These are phyloP conservation scores for Galaxea fascicularis DNA, from an alignment of 92 coral and sea anemone genomes.

Conservation along the genomic window DNA sequence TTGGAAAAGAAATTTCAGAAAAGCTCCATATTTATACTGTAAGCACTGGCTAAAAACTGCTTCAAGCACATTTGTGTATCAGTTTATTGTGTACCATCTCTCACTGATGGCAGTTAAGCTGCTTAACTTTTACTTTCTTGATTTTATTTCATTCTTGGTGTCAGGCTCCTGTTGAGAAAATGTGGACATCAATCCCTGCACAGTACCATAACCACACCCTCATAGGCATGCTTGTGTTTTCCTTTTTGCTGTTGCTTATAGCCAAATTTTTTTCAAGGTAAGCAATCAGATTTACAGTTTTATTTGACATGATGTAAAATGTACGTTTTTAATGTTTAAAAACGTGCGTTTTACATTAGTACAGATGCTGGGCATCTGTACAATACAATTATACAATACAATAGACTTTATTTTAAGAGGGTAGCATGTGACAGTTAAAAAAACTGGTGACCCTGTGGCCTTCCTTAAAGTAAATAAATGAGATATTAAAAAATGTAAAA, in stretches of 20 bases:
- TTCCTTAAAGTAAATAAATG: too few species aligned
- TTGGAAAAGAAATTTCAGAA: constrained; percentile 69
- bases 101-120: not conserved
- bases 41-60: constrained; percentile 10
- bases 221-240: constrained; percentile 87
- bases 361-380: too few species aligned
- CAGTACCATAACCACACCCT: constrained; percentile 86
- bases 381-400: too few species aligned
- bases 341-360: too few species aligned
- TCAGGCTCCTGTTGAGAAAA: constrained; percentile 95
- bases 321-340: too few species aligned
- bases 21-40: constrained; percentile 81
- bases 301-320: too few species aligned
- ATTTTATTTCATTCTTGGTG: not conserved
- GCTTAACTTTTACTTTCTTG: not conserved
- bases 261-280: constrained; percentile 92
- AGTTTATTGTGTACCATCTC: not conserved
- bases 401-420: too few species aligned
- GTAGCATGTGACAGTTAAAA: too few species aligned
- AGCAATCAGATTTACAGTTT: not conserved
- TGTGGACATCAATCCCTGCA: constrained; percentile 88
- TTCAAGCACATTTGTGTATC: too few species aligned
- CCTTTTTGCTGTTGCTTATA: constrained; percentile 75
- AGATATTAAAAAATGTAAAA: too few species aligned
- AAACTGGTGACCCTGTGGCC: too few species aligned